Base-by-base conservation (phyloP, 2,797 vertebrate genomes). In the Diplodus sargus region DNA sequence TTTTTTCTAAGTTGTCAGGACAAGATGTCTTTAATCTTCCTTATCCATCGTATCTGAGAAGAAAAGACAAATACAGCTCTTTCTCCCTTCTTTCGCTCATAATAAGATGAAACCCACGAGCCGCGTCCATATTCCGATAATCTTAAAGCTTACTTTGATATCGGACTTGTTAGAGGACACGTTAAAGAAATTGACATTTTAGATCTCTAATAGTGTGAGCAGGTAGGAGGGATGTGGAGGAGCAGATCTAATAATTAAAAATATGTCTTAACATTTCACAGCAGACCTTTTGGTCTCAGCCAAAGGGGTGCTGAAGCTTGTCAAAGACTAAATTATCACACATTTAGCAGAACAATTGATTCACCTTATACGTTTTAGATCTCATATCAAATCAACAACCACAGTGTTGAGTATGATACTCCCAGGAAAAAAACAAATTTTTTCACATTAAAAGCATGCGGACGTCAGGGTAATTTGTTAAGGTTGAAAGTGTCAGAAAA, bases 21-120 rank as follows among this genome's bases (percentile, higher is more conserved):
- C 88, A 93, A 90, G 84, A 87, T 17, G 76, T 90, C 89, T 94
- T 92, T 94, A 91, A 93, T 94, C 91, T 93, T 87, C 69, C 76
- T 71, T 66, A 87, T 88, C 79, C 68, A 62, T 63, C 53, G 45
- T 85, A 82, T 91, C 84, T 69, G 85, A 80, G 84, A 83, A 82
- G 86, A 85, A 83, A 90, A 84, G 82, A 85, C 80, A 88, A 89
- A 85, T 79, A 86, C 79, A 54, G 53, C 83, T 83, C 70, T 71
- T 84, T 78, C 39, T 53, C 22, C 6, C 45, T 65, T 78, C 70
- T 74, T 47, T 5, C 34, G 8, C 57, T 83, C 47, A 77, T 84
- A 84, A 89, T 73, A 62, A 83, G 76, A 83, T 75, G 75, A 90
- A 89, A 87, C 74, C 73, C 69, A 59, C 77, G 1, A 61, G 56